A percentile compares a stretch with the other conserved stretches of the same genome.
These are phyloP conservation scores for Branchellion lobata DNA, from an alignment of 2,888 invertebrate species.

Conservation along the genomic window DNA sequence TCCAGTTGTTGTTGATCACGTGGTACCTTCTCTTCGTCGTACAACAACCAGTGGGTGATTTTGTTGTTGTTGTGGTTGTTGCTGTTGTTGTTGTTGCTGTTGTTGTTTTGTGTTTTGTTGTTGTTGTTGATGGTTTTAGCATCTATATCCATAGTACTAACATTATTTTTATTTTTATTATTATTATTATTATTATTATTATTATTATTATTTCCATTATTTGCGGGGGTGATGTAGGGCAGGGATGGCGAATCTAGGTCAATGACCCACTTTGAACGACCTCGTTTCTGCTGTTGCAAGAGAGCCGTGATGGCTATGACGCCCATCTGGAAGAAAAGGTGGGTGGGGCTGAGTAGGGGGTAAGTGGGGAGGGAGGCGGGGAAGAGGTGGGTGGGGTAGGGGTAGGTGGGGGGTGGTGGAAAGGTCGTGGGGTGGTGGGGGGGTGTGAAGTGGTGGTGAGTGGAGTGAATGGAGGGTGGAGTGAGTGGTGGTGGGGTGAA, in stretches of 20 bases:
- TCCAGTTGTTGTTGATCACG: conserved; percentile 75
- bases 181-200: too few species aligned
- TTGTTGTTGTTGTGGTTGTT: conserved; percentile 65
- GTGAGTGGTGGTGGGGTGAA: too few species aligned
- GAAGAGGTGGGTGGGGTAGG: background rate
- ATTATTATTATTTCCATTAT: background rate
- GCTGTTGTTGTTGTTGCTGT: background rate
- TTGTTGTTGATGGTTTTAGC: too few species aligned
- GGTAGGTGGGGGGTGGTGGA: background rate
- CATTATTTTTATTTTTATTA: too few species aligned
- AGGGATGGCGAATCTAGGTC: background rate
- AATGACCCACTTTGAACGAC: background rate
- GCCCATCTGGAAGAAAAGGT: background rate
- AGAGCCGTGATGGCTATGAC: background rate
- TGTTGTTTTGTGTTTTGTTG: too few species aligned
- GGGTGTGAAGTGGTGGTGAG: too few species aligned
- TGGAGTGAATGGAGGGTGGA: too few species aligned
- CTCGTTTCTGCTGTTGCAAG: background rate
- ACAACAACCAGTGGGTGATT: conserved; percentile 79
- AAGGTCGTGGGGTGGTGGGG: too few species aligned
- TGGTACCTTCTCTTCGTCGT: conserved; percentile 68
- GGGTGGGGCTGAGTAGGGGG: too few species aligned
- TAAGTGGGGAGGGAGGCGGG: background rate
- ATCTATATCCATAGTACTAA: too few species aligned
- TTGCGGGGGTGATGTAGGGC: background rate